A percentile compares a stretch with the other conserved stretches of the same genome.
Evolutionary conservation across 2,113 vertebrate genomes (phyloP).

Genomic region (Pseudorectes ferrugineus): DNA sequence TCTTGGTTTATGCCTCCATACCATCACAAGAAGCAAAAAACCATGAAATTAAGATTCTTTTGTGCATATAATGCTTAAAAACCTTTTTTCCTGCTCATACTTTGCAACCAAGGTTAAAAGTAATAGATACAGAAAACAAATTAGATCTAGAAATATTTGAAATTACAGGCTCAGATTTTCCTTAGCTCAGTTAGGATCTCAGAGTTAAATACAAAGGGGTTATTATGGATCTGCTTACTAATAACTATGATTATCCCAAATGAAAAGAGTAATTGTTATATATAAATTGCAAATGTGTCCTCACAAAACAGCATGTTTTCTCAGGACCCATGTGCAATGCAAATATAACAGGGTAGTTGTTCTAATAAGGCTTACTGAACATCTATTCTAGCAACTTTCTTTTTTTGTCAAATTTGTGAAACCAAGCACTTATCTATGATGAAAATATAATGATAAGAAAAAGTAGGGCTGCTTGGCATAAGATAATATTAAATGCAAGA

Average conservation of each 20-base stretch:
- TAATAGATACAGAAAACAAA: not conserved
- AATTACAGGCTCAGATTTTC: not conserved
- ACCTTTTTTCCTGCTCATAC: not conserved
- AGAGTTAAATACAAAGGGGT: not conserved
- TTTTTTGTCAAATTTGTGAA: not conserved
- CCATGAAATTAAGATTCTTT: not conserved
- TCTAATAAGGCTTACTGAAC: not conserved
- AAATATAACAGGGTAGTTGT: not conserved
- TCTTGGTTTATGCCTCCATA: not conserved
- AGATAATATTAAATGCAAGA: conserved; percentile 21
- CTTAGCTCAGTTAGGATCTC: not conserved
- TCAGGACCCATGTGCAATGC: not conserved
- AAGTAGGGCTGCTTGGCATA: conserved; percentile 20
- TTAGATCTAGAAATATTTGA: not conserved
- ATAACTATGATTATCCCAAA: conserved; percentile 14
- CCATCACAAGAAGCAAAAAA: not conserved
- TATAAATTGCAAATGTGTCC: not conserved
- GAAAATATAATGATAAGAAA: conserved; percentile 20
- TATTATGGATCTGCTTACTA: conserved; percentile 14
- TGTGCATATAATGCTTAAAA: not conserved
- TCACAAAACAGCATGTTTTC: not conserved
- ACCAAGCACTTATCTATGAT: not conserved
- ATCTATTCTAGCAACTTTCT: not conserved
- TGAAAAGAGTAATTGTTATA: conserved; percentile 1
- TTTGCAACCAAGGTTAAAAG: not conserved